phyloP scores from a whole-genome alignment of 1,140 invertebrate species.

The Tribolium madens region DNA sequence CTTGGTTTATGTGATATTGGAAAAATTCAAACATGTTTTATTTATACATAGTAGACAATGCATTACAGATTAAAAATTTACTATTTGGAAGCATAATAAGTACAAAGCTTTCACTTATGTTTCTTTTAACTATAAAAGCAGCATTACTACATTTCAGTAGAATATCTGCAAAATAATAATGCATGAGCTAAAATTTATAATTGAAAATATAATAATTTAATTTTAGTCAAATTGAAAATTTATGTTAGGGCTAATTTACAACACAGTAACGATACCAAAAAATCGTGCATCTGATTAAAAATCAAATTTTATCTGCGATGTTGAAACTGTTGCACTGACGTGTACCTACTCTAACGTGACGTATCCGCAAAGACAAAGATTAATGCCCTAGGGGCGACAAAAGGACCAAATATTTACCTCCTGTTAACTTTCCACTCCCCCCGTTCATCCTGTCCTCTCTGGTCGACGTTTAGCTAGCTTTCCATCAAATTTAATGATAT shows the following conservation, averaged over 20 bases:
- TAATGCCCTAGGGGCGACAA: slow-evolving; percentile 55
- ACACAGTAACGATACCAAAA: background rate
- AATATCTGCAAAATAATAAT: background rate
- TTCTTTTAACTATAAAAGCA: background rate
- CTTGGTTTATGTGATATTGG: no score
- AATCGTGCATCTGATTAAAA: background rate
- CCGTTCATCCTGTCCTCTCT: slow-evolving; percentile 35
- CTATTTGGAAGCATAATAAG: no score
- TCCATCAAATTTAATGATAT: slow-evolving; percentile 66
- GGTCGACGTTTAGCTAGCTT: slow-evolving; percentile 57
- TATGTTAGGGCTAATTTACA: background rate
- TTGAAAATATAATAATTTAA: background rate
- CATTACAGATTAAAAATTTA: no score
- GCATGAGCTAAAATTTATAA: background rate
- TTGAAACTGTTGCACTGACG: background rate
- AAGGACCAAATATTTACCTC: slow-evolving; percentile 58
- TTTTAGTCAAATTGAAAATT: background rate
- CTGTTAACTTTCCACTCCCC: slow-evolving; percentile 19
- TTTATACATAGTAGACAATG: no score
- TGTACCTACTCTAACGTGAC: slow-evolving; percentile 44
- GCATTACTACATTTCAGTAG: background rate
- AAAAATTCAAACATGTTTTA: no score
- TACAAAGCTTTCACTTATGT: background rate
- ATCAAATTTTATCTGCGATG: background rate
- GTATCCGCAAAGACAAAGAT: slow-evolving; percentile 57